Conservation (phyloP, 2,797 vertebrate genomes). For the Chiroxiphia lanceolata region DNA sequence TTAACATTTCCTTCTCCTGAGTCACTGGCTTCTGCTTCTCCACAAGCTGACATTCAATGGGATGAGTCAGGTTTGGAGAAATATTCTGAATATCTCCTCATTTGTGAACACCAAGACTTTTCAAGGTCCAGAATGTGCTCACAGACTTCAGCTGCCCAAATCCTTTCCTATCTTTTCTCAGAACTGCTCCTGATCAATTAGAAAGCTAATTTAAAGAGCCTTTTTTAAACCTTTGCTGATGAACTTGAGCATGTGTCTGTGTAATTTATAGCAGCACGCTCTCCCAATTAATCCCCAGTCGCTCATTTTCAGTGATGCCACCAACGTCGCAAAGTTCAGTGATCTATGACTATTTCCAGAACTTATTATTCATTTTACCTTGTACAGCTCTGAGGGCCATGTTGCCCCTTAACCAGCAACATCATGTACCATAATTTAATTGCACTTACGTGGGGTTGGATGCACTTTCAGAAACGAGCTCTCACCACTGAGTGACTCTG, state of each 20-base stretch:
- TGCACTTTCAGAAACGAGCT: background rate
- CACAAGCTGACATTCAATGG: background rate
- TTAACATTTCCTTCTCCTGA: background rate
- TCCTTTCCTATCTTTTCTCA: background rate
- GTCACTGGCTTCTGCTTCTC: background rate
- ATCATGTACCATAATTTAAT: background rate
- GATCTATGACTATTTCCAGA: background rate
- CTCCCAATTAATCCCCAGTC: background rate
- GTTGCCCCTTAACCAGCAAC: background rate
- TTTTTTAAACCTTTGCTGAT: background rate
- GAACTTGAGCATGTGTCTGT: background rate
- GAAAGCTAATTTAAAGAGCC: background rate
- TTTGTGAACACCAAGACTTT: background rate
- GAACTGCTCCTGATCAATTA: background rate
- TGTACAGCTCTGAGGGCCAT: background rate
- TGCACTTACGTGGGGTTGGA: background rate
- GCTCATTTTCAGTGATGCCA: background rate
- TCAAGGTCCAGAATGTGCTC: background rate
- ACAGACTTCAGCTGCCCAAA: background rate
- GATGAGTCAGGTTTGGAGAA: background rate
- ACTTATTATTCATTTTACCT: background rate
- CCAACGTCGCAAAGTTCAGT: background rate
- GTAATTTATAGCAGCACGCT: background rate
- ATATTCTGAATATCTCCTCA: background rate
- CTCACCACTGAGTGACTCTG: background rate